These are phyloP conservation scores for Temnothorax rugatulus DNA, from an alignment of 2,888 invertebrate genomes.

Conservation along the genomic window DNA sequence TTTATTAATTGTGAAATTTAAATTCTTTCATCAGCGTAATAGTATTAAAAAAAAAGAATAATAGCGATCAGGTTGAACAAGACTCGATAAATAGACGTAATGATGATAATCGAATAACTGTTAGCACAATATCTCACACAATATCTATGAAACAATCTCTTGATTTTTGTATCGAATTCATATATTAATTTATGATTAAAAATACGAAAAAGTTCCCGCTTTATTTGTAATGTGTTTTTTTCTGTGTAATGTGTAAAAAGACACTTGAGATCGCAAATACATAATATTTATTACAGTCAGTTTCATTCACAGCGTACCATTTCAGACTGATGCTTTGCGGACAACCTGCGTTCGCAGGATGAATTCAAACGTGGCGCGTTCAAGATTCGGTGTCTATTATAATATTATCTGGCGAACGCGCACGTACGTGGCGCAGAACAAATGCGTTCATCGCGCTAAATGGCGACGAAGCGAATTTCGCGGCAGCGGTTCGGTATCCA, in stretches of 20 bases:
- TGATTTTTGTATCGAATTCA: not conserved
- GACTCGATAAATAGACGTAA: constrained; percentile 47
- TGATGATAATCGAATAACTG: constrained; percentile 65
- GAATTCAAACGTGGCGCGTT: constrained; percentile 8
- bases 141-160: constrained; percentile 2
- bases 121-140: constrained; percentile 58
- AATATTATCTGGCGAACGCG: not conserved
- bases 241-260: not conserved
- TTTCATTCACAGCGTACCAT: not conserved
- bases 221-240: not conserved
- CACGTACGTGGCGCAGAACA: not conserved
- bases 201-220: not conserved
- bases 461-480: constrained; percentile 64
- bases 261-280: not conserved
- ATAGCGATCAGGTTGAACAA: not conserved
- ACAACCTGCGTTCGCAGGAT: not conserved
- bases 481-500: constrained; percentile 62
- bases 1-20: constrained; percentile 20
- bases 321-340: not conserved
- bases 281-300: not conserved
- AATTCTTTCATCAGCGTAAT: not conserved
- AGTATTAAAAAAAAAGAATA: constrained; percentile 28
- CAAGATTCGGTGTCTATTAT: constrained; percentile 31
- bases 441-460: constrained; percentile 50
- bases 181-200: not conserved